phyloP scores from a whole-genome alignment of 1,140 invertebrate genomes.

The Platyscapa corneri region DNA sequence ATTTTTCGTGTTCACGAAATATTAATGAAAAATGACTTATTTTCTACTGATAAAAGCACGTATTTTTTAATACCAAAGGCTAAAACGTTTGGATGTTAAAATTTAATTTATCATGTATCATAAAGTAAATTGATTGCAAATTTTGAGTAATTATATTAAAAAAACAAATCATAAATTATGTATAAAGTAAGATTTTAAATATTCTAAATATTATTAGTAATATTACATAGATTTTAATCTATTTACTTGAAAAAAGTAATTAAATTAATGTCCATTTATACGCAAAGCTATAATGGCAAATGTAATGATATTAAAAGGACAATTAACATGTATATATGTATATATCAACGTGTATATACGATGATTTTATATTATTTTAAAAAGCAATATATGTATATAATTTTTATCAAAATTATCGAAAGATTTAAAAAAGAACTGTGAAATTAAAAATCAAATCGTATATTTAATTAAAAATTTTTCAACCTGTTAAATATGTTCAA shows the following conservation, averaged over 20 bases:
- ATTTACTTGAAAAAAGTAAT: not conserved
- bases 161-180: not conserved
- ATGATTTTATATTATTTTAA: too few relatives aligned
- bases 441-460: too few relatives aligned
- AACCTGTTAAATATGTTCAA: too few relatives aligned
- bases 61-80: not conserved
- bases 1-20: not conserved
- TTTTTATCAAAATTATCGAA: too few relatives aligned
- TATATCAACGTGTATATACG: too few relatives aligned
- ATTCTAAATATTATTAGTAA: not conserved
- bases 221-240: not conserved
- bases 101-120: not conserved
- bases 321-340: too few relatives aligned
- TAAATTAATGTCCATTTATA: too few relatives aligned
- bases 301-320: too few relatives aligned
- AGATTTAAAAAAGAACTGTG: too few relatives aligned
- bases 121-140: not conserved
- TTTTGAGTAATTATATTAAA: not conserved
- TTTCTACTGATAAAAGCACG: not conserved
- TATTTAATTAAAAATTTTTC: too few relatives aligned
- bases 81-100: not conserved
- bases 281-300: too few relatives aligned
- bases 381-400: too few relatives aligned
- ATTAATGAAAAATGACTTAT: not conserved
- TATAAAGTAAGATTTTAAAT: not conserved